phyloP scores from a whole-genome alignment of 2,888 invertebrate genomes.

The Eucriotettix oculatus region DNA sequence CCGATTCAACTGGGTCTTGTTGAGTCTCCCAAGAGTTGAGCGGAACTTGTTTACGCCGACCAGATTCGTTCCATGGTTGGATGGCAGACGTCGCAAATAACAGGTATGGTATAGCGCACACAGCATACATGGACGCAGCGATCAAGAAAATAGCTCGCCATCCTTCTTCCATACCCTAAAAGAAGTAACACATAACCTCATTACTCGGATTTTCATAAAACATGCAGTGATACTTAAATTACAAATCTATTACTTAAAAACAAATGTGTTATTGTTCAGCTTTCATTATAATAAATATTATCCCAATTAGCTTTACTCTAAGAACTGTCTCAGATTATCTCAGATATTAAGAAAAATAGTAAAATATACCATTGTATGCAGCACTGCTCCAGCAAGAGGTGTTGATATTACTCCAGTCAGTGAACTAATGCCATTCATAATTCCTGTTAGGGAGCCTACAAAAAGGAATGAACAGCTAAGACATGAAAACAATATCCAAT shows the following conservation, averaged over 20 bases:
- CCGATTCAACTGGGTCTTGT: too few species aligned
- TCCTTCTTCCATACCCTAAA: constrained; percentile 10
- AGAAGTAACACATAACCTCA: background rate
- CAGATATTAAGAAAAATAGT: background rate
- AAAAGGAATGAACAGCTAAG: too few species aligned
- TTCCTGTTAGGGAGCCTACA: constrained; percentile 14
- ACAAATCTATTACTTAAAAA: too few species aligned
- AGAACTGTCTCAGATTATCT: background rate
- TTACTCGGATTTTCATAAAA: too few species aligned
- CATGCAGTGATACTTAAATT: too few species aligned
- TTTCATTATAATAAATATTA: too few species aligned
- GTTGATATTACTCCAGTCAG: constrained; percentile 13
- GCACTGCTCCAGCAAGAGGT: constrained; percentile 13
- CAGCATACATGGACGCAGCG: constrained; percentile 11
- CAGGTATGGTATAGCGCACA: constrained; percentile 12
- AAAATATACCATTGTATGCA: constrained; percentile 10
- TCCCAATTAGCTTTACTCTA: too few species aligned
- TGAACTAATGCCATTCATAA: constrained; percentile 15
- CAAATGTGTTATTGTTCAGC: too few species aligned
- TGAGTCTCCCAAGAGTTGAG: too few species aligned
- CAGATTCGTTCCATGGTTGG: constrained; percentile 12
- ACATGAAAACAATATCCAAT: too few species aligned
- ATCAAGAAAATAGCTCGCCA: constrained; percentile 14
- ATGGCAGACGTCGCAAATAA: constrained; percentile 9
- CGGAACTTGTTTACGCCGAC: too few species aligned